Evolutionary conservation across 2,888 invertebrate genomes (phyloP).

Genomic region (Reticulitermes lucifugus): DNA sequence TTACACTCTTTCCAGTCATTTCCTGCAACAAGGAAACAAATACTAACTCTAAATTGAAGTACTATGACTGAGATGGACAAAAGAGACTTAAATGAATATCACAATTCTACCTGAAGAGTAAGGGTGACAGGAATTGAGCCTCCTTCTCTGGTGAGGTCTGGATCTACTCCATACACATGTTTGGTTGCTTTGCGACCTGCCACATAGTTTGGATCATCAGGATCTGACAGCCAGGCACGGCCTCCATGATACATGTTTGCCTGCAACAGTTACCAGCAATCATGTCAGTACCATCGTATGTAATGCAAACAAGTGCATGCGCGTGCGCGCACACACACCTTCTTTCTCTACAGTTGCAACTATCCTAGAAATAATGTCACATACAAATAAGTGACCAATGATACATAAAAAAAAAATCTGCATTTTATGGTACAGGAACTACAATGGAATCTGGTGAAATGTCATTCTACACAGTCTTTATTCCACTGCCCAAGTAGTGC

Average conservation of each 20-base stretch:
- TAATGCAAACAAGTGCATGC: too few species aligned
- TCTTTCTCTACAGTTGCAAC: too few species aligned
- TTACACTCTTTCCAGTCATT: slow-evolving; percentile 91
- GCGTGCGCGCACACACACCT: too few species aligned
- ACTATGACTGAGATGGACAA: neutral
- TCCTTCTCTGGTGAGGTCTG: slow-evolving; percentile 96
- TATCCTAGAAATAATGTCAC: too few species aligned
- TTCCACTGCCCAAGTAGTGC: too few species aligned
- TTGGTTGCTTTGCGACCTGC: slow-evolving; percentile 87
- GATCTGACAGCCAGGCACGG: slow-evolving; percentile 93
- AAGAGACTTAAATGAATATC: neutral
- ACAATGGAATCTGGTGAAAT: too few species aligned
- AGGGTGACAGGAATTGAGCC: slow-evolving; percentile 98
- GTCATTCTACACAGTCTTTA: too few species aligned
- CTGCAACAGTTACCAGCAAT: slow-evolving; percentile 50
- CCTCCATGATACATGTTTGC: slow-evolving; percentile 78
- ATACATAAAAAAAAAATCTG: too few species aligned
- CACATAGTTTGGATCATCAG: slow-evolving; percentile 90
- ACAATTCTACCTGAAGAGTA: slow-evolving; percentile 72
- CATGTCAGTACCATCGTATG: too few species aligned
- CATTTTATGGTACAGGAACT: too few species aligned
- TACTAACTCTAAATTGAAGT: neutral
- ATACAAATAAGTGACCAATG: too few species aligned
- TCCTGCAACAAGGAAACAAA: slow-evolving; percentile 69
- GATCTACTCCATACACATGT: slow-evolving; percentile 89